Conservation (phyloP, 2,113 vertebrate species). For the Pelecanus crispus region DNA sequence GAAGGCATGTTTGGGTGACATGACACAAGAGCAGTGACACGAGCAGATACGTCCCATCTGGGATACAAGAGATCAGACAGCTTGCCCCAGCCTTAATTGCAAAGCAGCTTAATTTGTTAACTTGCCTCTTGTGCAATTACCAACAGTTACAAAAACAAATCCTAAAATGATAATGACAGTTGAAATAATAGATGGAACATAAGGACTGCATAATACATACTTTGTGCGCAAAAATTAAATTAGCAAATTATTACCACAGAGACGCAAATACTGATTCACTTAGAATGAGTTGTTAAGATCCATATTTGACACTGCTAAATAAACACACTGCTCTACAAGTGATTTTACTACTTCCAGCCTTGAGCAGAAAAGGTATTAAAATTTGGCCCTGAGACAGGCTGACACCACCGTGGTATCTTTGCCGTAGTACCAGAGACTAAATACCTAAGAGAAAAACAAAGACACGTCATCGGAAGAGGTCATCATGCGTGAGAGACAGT, state of each 20-base stretch:
- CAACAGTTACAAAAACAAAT: not conserved
- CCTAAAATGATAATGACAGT: not conserved
- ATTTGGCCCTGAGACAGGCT: not conserved
- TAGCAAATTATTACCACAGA: not conserved
- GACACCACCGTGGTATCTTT: not conserved
- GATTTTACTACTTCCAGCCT: not conserved
- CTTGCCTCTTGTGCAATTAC: not conserved
- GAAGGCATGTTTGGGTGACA: not conserved
- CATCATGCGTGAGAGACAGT: accelerated
- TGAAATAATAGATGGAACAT: not conserved
- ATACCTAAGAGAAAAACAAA: not conserved
- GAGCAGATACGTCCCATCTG: not conserved
- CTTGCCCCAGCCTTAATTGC: not conserved
- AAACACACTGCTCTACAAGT: not conserved
- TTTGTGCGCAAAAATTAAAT: not conserved
- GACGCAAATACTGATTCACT: not conserved
- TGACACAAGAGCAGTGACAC: not conserved
- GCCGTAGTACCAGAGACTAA: not conserved
- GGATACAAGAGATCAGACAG: not conserved
- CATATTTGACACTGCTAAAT: not conserved
- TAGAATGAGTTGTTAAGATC: not conserved
- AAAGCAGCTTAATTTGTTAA: not conserved
- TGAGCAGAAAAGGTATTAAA: not conserved
- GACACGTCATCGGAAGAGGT: not conserved
- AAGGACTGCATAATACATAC: not conserved